Evolutionary conservation across 2,888 invertebrate genomes (phyloP), one percentile per base, ranked within the genome.

Genomic region (Sinelater perroti): DNA sequence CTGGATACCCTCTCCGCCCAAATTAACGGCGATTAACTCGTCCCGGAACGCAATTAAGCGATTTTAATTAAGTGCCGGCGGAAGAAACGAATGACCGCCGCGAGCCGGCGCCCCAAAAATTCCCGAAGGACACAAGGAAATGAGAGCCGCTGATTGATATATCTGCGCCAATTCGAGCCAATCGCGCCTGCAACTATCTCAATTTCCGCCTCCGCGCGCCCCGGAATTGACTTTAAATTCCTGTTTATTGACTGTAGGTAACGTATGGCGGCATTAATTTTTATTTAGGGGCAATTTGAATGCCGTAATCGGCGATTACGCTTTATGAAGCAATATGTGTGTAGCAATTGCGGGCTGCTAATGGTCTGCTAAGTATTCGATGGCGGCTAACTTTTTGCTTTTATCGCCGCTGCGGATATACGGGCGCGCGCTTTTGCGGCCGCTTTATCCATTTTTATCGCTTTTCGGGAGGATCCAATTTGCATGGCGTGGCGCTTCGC

Each of bases 201-300:
- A 64, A 64, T 67, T 65, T 65, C 65, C 65, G 57, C 38, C 36
- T 51, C 28, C 31, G 18, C 40, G 35, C 31, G 42, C 44, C 49
- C 57, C 49, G 50, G 64, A 65, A 67, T 67, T 64, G 67, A 64
- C 65, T 67, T 66, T 67, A 67, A 67, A 67, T 67, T 64, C 61
- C 61, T 54, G 61, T 67, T 67, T 63, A 65, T 64, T 60, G 62
- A 56, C 58, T 57, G 49, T 60, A 60, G 54, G 47, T 60, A 58
- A 54, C 51, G 38, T 53, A 53, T 55, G 42, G 59, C 40, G 45
- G 51, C 66, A 62, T 66, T 62, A 61, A 64, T 66, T 66, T 64
- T 64, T 64, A 64, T 66, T 63, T 63, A 56, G 56, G 52, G 44
- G 54, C 61, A 57, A 50, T 51, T 55, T 54, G 56, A 63, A 56